Evolutionary conservation across 2,888 invertebrate species (phyloP).

Genomic region (Xanthorhoe spadicearia): DNA sequence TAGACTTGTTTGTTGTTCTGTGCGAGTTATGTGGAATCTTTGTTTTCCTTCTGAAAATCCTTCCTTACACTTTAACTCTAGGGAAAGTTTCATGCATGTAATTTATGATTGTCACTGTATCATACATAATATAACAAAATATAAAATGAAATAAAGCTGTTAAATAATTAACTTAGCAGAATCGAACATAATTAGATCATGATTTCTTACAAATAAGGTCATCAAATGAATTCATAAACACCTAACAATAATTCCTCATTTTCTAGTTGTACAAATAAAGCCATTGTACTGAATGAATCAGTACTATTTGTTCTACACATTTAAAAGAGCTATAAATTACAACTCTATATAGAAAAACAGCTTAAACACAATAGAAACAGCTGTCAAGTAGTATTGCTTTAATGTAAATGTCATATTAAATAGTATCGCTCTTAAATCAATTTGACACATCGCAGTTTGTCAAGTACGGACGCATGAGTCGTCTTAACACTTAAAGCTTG

Average conservation of each 20-base stretch:
- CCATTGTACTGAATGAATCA: constrained; percentile 40
- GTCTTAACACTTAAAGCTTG: background rate
- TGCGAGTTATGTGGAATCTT: constrained; percentile 38
- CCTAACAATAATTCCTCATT: constrained; percentile 24
- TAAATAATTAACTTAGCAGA: constrained; percentile 11
- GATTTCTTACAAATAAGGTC: constrained; percentile 26
- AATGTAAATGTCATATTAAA: constrained; percentile 64
- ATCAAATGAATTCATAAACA: constrained; percentile 30
- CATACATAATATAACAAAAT: background rate
- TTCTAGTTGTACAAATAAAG: constrained; percentile 34
- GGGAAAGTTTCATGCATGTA: background rate
- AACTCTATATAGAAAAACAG: constrained; percentile 40
- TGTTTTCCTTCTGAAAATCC: constrained; percentile 3
- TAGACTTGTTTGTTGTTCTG: constrained; percentile 64
- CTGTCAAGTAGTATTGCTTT: constrained; percentile 46
- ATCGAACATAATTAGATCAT: constrained; percentile 21
- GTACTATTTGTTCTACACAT: constrained; percentile 40
- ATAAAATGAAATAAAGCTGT: constrained; percentile 5
- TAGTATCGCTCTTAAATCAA: constrained; percentile 65
- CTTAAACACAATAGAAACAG: constrained; percentile 38
- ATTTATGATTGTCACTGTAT: no score
- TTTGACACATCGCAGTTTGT: constrained; percentile 70
- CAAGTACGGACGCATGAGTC: constrained; percentile 52
- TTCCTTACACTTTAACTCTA: background rate
- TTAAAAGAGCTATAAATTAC: constrained; percentile 41